Evolutionary conservation across 2,888 invertebrate genomes (phyloP).

Genomic region (Tupiocoris notatus): DNA sequence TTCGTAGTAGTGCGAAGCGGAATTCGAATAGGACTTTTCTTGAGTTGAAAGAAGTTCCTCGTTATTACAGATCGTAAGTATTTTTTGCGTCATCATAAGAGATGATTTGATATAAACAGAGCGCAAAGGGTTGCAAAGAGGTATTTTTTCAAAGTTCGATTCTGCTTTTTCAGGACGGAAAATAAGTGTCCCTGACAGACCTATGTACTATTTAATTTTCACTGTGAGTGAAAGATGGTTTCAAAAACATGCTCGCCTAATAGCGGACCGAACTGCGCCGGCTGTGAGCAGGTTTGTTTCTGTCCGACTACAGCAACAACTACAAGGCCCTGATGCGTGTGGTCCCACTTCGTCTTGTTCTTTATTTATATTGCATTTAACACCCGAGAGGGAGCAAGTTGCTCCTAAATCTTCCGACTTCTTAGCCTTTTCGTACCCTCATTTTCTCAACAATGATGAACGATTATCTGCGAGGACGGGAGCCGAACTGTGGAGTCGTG

Average conservation of each 20-base stretch:
- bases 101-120: too few species aligned
- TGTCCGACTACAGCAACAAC: neutral
- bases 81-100: too few species aligned
- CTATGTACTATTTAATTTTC: too few species aligned
- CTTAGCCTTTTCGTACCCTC: neutral
- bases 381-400: slow-evolving; percentile 1
- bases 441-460: neutral
- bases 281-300: slow-evolving; percentile 29
- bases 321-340: slow-evolving; percentile 28
- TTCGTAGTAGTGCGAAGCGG: too few species aligned
- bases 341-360: slow-evolving; percentile 30
- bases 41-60: too few species aligned
- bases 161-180: neutral
- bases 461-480: neutral
- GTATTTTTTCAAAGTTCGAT: neutral
- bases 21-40: too few species aligned
- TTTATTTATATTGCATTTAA: slow-evolving; percentile 40
- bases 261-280: too few species aligned
- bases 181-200: too few species aligned
- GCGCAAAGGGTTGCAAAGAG: too few species aligned
- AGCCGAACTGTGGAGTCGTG: neutral
- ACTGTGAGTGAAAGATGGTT: too few species aligned
- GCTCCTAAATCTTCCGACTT: neutral
- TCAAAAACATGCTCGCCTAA: too few species aligned
- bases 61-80: too few species aligned